Evolutionary conservation across 1,140 invertebrate species (phyloP), one percentile per base, ranked within the genome.

Genomic region (Hyles euphorbiae): DNA sequence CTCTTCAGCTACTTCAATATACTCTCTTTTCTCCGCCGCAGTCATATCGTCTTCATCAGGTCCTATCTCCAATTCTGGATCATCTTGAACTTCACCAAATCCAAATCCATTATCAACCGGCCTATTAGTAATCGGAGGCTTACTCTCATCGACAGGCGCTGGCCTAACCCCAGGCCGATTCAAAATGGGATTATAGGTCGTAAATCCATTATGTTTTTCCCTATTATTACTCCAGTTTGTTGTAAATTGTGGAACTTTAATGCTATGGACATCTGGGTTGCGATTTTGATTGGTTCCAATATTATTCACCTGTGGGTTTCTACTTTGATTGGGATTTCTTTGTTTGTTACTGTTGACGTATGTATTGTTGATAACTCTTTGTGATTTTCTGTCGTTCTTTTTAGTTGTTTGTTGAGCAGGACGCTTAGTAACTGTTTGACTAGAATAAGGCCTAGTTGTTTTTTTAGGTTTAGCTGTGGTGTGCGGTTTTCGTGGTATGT

Each of bases 111-210:
- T 49, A 9, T 8, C 12, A n/a, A 46, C 8, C 1, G 83, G 83
- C 49, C 52, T 81, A 55, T 87, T 87, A 0, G 84, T 87, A 10
- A 87, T 87, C 0, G 84, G 81, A 0, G 80, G 81, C 34, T 72
- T 48, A 43, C 56, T 56, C 3, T 56, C 68, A 48, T 81, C 68
- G 0, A 73, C 70, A 1, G 69, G 49, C 0, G 66, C 70, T 0
- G 84, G 84, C 54, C 56, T 76, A 0, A 87, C 81, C 0, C 81
- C 82, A 5, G 77, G 74, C 9, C 70, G 63, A 33, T 70, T 68
- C 2, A 62, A 55, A 0, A 73, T 66, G 0, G 77, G 76, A 56
- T 70, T 75, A 5, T 67, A 58, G 0, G 81, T 78, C 5, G 71
- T 73, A 11, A 68, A 65, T 5, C 7, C 9, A 53, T 36, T 53